Base-by-base conservation (phyloP, 2,888 invertebrate genomes). In the Sussaba pulchella region DNA sequence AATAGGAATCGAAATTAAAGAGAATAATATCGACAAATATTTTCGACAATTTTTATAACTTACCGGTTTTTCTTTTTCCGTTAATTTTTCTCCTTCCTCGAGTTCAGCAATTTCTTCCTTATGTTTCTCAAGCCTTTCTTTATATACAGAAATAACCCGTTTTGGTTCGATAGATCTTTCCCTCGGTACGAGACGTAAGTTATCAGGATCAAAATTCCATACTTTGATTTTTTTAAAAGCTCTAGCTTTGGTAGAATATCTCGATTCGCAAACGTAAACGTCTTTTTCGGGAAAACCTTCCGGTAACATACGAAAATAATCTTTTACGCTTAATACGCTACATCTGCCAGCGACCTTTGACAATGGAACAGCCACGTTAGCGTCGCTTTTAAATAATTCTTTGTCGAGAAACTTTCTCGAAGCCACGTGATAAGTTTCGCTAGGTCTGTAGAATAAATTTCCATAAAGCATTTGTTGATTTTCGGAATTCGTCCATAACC, bases 311-410 rank as follows among this genome's bases (percentile, higher is more conserved):
- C 97, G 97, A 91, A 99, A 97, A 93, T 98, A 99, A 90, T 99
- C 98, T 90, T 97, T 97, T 36, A 98, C 97, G 89, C 96, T 97
- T 95, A 99, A 96, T 14, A 99, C 98, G 90, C 96, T 97, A 92
- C 99, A 99, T 87, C 96, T 95, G 2, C 98, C 98, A 19, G 96
- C 93, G 10, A 99, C 95, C 87, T 97, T 96, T 78, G 96, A 96
- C 85, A 99, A 93, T 0, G 98, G 97, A 31, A 97, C 95, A 0
- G 96, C 96, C 85, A 97, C 96, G 85, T 97, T 96, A 69, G 96
- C 95, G 87, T 98, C 98, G 78, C 98, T 99, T 92, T 98, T 98
- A 92, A 99, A 99, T 59, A 99, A 97, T 91, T 99, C 99, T 92
- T 98, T 98, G 87, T 99, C 97, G 0, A 99, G 94, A 93, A 99